Conservation (phyloP, 2,797 vertebrate genomes). For the Pogoniulus pusillus region DNA sequence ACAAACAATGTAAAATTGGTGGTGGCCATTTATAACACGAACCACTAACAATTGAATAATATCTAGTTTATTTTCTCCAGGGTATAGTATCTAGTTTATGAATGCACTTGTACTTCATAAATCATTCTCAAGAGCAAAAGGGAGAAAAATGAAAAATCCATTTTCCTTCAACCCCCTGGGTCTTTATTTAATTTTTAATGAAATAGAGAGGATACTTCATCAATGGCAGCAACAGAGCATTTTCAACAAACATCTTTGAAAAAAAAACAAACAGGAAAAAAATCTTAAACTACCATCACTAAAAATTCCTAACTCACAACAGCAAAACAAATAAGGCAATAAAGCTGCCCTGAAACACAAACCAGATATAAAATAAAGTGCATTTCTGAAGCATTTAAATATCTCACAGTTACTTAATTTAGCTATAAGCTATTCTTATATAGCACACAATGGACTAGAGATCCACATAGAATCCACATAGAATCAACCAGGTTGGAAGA, state of each 20-base stretch:
- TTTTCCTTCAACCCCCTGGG: conserved; percentile 63
- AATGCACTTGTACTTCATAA: conserved; percentile 71
- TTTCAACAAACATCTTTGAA: conserved; percentile 20
- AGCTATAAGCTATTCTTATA: background rate
- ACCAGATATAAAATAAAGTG: conserved; percentile 16
- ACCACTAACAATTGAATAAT: conserved; percentile 66
- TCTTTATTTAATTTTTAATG: conserved; percentile 79
- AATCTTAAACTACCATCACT: background rate
- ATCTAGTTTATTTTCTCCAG: conserved; percentile 65
- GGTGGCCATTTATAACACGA: conserved; percentile 52
- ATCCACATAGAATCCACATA: too few species aligned
- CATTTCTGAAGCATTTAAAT: background rate
- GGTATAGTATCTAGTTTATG: conserved; percentile 69
- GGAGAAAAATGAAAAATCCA: conserved; percentile 72
- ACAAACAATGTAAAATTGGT: conserved; percentile 40
- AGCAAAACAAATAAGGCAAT: background rate
- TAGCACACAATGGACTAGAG: background rate
- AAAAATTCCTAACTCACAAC: background rate
- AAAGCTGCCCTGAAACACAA: conserved; percentile 2
- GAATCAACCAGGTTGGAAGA: too few species aligned
- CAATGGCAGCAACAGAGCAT: conserved; percentile 60
- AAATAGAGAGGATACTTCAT: conserved; percentile 68
- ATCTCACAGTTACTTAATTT: background rate
- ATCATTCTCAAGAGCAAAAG: conserved; percentile 73
- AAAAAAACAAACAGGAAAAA: conserved; percentile 19